A percentile compares a stretch with the other conserved stretches of the same genome.
Conservation (phyloP, 2,113 vertebrate species). For the Xiphophorus couchianus region DNA sequence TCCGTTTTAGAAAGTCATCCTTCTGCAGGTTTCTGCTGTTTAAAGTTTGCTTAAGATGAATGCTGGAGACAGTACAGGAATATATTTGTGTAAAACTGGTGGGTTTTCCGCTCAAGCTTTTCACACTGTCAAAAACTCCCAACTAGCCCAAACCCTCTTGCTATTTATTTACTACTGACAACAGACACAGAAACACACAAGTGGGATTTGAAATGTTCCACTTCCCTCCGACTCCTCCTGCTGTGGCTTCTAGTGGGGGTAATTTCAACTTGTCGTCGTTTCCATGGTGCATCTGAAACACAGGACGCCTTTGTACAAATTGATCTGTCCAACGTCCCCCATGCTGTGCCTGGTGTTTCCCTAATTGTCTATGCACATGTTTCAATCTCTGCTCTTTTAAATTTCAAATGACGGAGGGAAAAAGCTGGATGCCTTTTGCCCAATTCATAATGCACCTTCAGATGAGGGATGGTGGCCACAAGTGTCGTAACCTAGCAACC, state of each 20-base stretch:
- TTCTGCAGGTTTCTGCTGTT: too few relatives aligned
- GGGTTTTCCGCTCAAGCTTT: not conserved
- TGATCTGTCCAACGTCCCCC: slow-evolving; percentile 55
- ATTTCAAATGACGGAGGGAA: slow-evolving; percentile 74
- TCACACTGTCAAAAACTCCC: not conserved
- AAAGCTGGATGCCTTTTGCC: slow-evolving; percentile 50
- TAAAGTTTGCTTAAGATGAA: too few relatives aligned
- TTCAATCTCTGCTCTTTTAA: slow-evolving; percentile 70
- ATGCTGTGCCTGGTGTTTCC: slow-evolving; percentile 42
- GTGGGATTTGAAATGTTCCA: slow-evolving; percentile 43
- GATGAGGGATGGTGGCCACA: slow-evolving; percentile 66
- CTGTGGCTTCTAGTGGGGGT: slow-evolving; percentile 53
- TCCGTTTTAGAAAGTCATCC: too few relatives aligned
- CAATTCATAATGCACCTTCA: slow-evolving; percentile 70
- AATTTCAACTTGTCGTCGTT: slow-evolving; percentile 51
- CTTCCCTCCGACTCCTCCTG: slow-evolving; percentile 35
- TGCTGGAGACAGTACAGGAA: too few relatives aligned
- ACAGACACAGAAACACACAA: slow-evolving; percentile 24
- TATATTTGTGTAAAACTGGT: too few relatives aligned
- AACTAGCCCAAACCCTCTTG: not conserved
- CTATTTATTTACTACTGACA: slow-evolving; percentile 25
- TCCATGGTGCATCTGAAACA: slow-evolving; percentile 56
- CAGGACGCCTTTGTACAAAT: slow-evolving; percentile 52
- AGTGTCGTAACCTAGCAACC: slow-evolving; percentile 84
- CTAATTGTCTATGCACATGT: slow-evolving; percentile 65